A percentile compares a stretch with the other conserved stretches of the same genome.
Conservation (phyloP, 2,797 vertebrate species). For the Accipiter fasciatus region DNA sequence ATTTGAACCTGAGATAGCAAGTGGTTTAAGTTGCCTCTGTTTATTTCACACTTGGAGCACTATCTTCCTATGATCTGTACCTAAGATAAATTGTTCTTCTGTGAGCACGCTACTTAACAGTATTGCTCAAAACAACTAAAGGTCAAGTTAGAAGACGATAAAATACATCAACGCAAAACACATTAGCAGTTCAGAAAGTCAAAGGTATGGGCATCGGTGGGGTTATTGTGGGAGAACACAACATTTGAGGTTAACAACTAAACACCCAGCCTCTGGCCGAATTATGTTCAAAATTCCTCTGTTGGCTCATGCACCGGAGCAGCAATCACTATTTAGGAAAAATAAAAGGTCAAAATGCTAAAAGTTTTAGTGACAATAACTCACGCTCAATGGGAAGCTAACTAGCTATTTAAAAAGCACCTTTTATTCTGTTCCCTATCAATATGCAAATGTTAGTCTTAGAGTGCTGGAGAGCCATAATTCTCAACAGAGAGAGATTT, state of each 20-base stretch:
- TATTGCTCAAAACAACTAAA: not conserved
- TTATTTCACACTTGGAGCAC: not conserved
- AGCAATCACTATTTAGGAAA: not conserved
- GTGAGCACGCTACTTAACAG: not conserved
- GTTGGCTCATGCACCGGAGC: not conserved
- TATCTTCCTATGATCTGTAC: not conserved
- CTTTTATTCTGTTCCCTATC: not conserved
- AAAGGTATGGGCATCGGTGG: not conserved
- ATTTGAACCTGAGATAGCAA: not conserved
- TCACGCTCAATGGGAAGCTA: not conserved
- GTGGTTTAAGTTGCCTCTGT: not conserved
- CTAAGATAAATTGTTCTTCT: not conserved
- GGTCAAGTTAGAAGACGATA: not conserved
- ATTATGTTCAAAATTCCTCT: not conserved
- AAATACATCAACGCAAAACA: not conserved
- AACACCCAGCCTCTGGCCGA: not conserved
- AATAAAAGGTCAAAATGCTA: conserved; percentile 18
- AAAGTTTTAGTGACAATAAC: not conserved
- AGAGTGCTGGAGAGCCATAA: not conserved
- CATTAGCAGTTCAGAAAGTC: not conserved
- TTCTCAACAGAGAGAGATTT: not conserved
- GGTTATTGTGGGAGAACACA: not conserved
- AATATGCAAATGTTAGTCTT: not conserved
- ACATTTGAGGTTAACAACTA: not conserved
- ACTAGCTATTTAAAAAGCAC: not conserved